Percentiles rank a stretch among this genome's conserved stretches.
Conservation (phyloP, 2,888 invertebrate species). For the Pomacea canaliculata region DNA sequence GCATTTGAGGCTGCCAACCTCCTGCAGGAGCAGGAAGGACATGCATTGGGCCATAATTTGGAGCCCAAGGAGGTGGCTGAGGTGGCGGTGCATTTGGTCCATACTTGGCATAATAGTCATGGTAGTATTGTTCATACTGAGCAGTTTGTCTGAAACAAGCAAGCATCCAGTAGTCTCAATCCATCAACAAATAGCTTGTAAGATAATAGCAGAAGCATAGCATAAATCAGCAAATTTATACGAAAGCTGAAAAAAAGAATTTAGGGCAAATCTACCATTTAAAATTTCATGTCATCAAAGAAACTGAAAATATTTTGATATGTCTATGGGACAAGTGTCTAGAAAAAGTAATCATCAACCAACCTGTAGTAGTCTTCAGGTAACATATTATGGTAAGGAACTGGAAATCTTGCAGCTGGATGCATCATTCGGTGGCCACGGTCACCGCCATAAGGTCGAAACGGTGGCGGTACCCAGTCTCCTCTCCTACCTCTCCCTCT, state of each 20-base stretch:
- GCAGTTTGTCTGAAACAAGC: slow-evolving; percentile 16
- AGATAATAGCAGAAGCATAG: no score
- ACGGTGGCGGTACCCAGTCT: slow-evolving; percentile 19
- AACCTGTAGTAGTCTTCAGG: slow-evolving; percentile 34
- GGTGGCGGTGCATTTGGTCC: slow-evolving; percentile 31
- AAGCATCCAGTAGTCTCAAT: background rate
- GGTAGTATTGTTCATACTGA: slow-evolving; percentile 36
- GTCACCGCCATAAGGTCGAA: slow-evolving; percentile 11
- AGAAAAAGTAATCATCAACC: no score
- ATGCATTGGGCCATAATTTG: background rate
- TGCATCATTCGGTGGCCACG: background rate
- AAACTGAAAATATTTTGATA: no score
- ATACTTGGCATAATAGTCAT: slow-evolving; percentile 34
- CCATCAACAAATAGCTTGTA: no score
- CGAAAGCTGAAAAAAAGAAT: no score
- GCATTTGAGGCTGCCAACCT: slow-evolving; percentile 21
- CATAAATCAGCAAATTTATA: no score
- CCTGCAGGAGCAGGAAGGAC: background rate
- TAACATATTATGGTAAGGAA: slow-evolving; percentile 4
- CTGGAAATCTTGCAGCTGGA: slow-evolving; percentile 1
- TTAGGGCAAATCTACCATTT: no score
- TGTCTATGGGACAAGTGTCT: no score
- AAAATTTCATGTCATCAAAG: no score
- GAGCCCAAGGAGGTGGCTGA: slow-evolving; percentile 31
- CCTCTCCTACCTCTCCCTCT: slow-evolving; percentile 17